Conservation (phyloP, 64 coral and sea anemone genomes). For the Anthopleura sola region DNA sequence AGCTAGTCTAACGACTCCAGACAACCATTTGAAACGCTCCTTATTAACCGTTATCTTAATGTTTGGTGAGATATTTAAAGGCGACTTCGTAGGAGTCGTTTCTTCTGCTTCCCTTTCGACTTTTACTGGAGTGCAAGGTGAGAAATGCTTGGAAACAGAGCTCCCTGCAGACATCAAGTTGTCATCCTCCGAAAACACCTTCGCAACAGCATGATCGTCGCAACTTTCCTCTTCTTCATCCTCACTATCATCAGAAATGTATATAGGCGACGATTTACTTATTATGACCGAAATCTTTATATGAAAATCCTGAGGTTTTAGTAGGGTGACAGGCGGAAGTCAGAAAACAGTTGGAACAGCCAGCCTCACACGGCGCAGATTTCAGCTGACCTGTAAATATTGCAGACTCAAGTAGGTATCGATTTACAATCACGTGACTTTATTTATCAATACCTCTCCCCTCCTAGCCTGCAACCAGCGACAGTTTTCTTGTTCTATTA, state of each 20-base stretch:
- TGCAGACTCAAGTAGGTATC: background rate
- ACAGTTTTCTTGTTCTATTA: too few species aligned
- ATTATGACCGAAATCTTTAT: background rate
- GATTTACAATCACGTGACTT: background rate
- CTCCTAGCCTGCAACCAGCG: too few species aligned
- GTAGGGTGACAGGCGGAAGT: background rate
- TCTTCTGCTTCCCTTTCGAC: background rate
- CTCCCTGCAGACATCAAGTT: background rate
- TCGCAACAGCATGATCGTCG: background rate
- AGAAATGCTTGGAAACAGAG: background rate
- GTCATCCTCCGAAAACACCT: background rate
- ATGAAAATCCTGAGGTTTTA: background rate
- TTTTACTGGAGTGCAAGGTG: background rate
- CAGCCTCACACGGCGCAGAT: background rate
- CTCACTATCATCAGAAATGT: background rate
- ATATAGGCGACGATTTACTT: background rate
- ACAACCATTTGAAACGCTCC: background rate
- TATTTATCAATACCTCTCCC: too few species aligned
- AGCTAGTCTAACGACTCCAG: background rate
- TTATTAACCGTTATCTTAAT: background rate
- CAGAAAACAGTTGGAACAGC: background rate
- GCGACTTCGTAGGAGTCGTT: background rate
- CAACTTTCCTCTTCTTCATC: background rate
- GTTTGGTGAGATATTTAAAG: background rate
- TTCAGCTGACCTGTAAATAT: background rate